A percentile compares a stretch with the other conserved stretches of the same genome.
phyloP scores from a whole-genome alignment of 2,113 vertebrate genomes.

The Progne subis region DNA sequence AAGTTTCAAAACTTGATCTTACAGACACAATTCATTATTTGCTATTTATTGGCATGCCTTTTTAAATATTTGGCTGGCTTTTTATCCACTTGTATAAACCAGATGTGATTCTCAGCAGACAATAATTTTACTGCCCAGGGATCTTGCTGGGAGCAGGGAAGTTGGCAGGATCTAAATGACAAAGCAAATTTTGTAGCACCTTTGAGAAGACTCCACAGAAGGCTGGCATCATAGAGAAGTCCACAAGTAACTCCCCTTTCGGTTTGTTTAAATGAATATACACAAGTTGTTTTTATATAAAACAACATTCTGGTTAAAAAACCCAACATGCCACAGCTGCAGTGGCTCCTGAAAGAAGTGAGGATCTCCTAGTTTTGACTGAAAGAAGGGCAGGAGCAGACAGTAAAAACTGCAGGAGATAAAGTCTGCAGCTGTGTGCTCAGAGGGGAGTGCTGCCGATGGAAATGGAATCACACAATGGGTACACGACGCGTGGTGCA shows the following conservation, averaged over 20 bases:
- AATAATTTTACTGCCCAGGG: background rate
- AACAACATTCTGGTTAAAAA: background rate
- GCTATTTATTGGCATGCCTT: background rate
- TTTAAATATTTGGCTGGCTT: background rate
- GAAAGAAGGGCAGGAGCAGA: background rate
- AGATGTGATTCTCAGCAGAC: background rate
- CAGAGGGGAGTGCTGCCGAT: background rate
- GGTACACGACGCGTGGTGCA: fast-evolving
- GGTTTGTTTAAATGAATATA: background rate
- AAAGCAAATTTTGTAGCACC: background rate
- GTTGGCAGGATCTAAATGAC: background rate
- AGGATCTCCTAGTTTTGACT: background rate
- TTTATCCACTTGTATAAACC: background rate
- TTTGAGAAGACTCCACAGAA: background rate
- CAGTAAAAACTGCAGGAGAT: background rate
- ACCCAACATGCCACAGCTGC: background rate
- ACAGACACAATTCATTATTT: background rate
- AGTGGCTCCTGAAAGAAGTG: background rate
- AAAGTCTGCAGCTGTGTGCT: background rate
- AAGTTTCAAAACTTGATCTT: background rate
- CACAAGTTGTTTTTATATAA: background rate
- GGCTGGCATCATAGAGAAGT: background rate
- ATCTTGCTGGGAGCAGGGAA: background rate
- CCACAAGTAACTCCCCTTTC: background rate
- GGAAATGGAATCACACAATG: background rate